Evolutionary conservation across 2,113 vertebrate species (phyloP), one percentile per base, ranked within the genome.

Genomic region (Pheucticus melanocephalus): DNA sequence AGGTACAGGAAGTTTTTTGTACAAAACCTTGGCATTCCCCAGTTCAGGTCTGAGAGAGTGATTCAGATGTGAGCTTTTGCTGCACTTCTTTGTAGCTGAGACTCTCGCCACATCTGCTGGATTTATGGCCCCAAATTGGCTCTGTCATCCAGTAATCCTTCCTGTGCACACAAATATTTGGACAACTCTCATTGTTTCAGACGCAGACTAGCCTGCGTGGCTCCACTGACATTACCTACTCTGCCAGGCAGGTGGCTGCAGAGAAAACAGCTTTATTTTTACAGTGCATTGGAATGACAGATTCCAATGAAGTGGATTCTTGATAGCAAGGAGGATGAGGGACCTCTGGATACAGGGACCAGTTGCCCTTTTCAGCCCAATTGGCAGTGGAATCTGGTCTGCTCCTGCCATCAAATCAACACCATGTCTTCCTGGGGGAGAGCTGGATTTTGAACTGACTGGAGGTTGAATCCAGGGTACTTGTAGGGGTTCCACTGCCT

Each of bases 171-270:
- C 39, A 92, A 82, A 75, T 80, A 64, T 72, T 89, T 78, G 88
- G 90, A 85, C 60, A 82, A 75, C 31, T 94, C 42, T 92, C 53
- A 57, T 76, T 95, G 80, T 91, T 94, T 83, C 79, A 92, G 88
- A 65, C 51, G 76, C 90, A 80, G 65, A 54, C 64, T 30, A 53
- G 86, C 33, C 86, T 90, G 47, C 53, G 77, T 0, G 9, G 54
- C 82, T 91, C 73, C 92, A 80, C 68, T 87, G 91, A 91, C 88
- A 90, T 85, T 96, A 86, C 95, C 93, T 91, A 72, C 82, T 87
- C 88, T 89, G 90, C 93, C 88, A 96, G 94, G 79, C 86, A 94
- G 89, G 92, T 96, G 94, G 91, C 87, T 95, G 95, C 90, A 94
- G 83, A 93, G 87, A 94, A 96, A 96, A 95, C 66, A 75, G 27